phyloP scores from a whole-genome alignment of 2,888 invertebrate species.

The Phymatocera aterrima region DNA sequence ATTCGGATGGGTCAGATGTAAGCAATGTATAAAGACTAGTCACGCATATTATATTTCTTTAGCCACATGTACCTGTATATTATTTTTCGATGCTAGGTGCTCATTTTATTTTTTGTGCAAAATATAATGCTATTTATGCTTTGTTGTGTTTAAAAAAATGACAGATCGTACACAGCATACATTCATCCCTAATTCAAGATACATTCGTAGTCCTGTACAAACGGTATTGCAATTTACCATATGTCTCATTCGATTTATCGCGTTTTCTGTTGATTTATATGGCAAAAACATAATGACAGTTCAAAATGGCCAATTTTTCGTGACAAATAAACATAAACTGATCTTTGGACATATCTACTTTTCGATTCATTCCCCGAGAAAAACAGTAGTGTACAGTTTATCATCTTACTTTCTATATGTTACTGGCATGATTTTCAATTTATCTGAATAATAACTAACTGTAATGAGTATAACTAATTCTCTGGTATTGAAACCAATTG shows the following conservation, averaged over 20 bases:
- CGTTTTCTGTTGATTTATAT: neutral
- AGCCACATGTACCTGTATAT: slow-evolving; percentile 40
- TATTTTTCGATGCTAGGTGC: slow-evolving; percentile 32
- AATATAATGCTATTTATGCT: slow-evolving; percentile 35
- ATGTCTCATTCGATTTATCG: neutral
- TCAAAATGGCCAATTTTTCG: too few relatives aligned
- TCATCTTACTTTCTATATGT: slow-evolving; percentile 18
- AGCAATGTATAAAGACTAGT: slow-evolving; percentile 63
- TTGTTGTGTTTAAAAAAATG: slow-evolving; percentile 18
- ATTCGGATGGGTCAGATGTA: slow-evolving; percentile 74
- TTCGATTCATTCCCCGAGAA: neutral
- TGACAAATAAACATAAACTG: neutral
- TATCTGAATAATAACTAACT: neutral
- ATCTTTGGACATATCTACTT: neutral
- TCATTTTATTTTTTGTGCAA: slow-evolving; percentile 25
- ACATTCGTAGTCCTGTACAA: neutral
- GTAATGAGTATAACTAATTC: neutral
- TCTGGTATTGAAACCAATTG: neutral
- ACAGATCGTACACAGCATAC: slow-evolving; percentile 21
- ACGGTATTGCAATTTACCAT: neutral
- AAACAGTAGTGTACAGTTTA: slow-evolving; percentile 33
- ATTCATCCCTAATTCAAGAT: neutral
- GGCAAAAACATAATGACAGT: too few relatives aligned
- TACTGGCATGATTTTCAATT: slow-evolving; percentile 38
- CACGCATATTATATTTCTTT: slow-evolving; percentile 48